A percentile compares a stretch with the other conserved stretches of the same genome.
phyloP scores from a whole-genome alignment of 2,888 invertebrate species.

The Junonia oenone region DNA sequence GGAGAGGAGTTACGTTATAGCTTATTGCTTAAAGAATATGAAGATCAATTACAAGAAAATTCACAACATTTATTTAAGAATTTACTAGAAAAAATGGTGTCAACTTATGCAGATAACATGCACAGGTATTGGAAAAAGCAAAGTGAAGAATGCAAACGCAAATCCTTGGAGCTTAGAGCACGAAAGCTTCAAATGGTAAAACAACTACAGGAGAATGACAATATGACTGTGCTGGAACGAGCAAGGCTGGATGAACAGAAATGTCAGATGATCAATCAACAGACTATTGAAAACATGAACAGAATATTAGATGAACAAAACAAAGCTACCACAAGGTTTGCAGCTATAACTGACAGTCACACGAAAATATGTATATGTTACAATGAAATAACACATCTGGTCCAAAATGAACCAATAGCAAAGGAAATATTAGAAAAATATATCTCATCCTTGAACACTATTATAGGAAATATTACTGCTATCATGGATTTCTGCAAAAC shows the following conservation, averaged over 20 bases:
- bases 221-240: conserved; percentile 56
- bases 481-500: conserved; percentile 67
- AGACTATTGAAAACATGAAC: conserved; percentile 70
- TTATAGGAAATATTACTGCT: conserved; percentile 61
- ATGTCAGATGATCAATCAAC: conserved; percentile 59
- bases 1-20: conserved; percentile 55
- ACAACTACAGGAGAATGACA: conserved; percentile 73
- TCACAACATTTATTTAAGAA: conserved; percentile 51
- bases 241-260: conserved; percentile 74
- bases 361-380: conserved; percentile 76
- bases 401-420: conserved; percentile 60
- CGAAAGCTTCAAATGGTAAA: conserved; percentile 60
- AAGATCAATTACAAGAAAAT: conserved; percentile 48
- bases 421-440: conserved; percentile 66
- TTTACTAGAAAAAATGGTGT: conserved; percentile 56
- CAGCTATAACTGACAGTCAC: conserved; percentile 79
- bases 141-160: conserved; percentile 54
- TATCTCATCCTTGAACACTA: conserved; percentile 52
- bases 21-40: conserved; percentile 55
- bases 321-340: conserved; percentile 63
- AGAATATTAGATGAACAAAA: conserved; percentile 73
- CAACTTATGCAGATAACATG: conserved; percentile 52
- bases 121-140: conserved; percentile 53
- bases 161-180: conserved; percentile 62
- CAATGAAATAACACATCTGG: conserved; percentile 72